Conservation (phyloP, 1,140 invertebrate species). For the Cotesia vestalis region DNA sequence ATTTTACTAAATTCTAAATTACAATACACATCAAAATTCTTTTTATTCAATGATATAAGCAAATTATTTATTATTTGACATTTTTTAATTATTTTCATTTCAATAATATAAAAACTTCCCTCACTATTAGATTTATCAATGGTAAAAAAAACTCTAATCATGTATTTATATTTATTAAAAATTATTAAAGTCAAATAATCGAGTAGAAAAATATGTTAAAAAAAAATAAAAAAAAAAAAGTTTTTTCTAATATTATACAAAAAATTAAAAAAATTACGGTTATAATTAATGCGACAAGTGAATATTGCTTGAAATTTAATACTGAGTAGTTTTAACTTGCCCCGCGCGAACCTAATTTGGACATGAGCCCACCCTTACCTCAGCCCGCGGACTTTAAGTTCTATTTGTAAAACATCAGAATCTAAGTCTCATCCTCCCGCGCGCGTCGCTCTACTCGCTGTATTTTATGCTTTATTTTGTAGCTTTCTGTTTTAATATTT, state of each 20-base stretch:
- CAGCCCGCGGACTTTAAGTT: constrained; percentile 56
- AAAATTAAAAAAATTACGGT: constrained; percentile 16
- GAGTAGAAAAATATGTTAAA: too few relatives aligned
- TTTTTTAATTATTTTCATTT: too few relatives aligned
- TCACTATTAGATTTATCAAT: too few relatives aligned
- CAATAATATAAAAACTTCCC: too few relatives aligned
- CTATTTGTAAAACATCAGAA: constrained; percentile 68
- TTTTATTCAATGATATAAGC: background rate
- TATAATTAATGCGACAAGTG: constrained; percentile 42
- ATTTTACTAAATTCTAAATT: constrained; percentile 4
- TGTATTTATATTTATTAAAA: too few relatives aligned
- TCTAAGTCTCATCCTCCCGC: constrained; percentile 53
- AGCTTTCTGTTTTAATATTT: constrained; percentile 1
- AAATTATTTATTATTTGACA: too few relatives aligned
- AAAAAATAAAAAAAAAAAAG: too few relatives aligned
- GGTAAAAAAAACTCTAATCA: too few relatives aligned
- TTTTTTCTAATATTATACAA: constrained; percentile 38
- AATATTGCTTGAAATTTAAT: constrained; percentile 66
- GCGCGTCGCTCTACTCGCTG: constrained; percentile 31
- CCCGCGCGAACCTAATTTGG: constrained; percentile 63
- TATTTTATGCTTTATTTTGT: background rate
- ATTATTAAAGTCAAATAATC: too few relatives aligned
- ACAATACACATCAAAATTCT: background rate
- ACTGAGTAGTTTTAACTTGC: constrained; percentile 57
- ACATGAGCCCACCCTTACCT: constrained; percentile 64